Conservation (phyloP, 2,888 invertebrate species). For the Rotaria sp. region DNA sequence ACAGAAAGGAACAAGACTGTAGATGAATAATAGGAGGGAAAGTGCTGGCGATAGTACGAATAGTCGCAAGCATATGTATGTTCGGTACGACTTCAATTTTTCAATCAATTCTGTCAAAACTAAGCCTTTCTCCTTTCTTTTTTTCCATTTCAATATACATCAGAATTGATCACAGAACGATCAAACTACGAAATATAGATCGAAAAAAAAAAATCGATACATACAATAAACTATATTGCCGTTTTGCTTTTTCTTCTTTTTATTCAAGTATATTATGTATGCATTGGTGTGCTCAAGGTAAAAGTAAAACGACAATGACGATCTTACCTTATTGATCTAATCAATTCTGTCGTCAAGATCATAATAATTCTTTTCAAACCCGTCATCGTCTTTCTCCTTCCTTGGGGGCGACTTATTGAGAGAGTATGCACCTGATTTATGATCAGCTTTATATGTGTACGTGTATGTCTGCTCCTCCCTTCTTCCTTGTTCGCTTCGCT, state of each 20-base stretch:
- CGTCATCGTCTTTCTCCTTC: slow-evolving; percentile 15
- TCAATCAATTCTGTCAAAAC: neutral
- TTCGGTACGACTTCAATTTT: neutral
- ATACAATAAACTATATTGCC: neutral
- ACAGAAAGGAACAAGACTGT: neutral
- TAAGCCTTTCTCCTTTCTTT: neutral
- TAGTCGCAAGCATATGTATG: neutral
- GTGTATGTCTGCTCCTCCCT: neutral
- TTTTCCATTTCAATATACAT: neutral
- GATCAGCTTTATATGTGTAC: neutral
- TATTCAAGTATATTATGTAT: neutral
- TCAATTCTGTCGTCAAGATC: slow-evolving; percentile 17
- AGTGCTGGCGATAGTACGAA: neutral
- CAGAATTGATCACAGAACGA: neutral
- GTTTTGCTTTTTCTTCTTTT: neutral
- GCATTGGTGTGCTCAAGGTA: neutral
- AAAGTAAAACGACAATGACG: neutral
- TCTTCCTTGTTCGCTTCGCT: neutral
- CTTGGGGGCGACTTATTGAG: slow-evolving; percentile 13
- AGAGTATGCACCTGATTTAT: slow-evolving; percentile 13
- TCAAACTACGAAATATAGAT: neutral
- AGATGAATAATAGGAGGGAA: neutral
- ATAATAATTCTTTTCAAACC: neutral
- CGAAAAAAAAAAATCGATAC: neutral
- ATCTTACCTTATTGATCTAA: slow-evolving; percentile 22